Percentiles rank a stretch among this genome's conserved stretches.
These are phyloP conservation scores for Linnaemya vulpina DNA, from an alignment of 2,888 invertebrate species.

Conservation along the genomic window DNA sequence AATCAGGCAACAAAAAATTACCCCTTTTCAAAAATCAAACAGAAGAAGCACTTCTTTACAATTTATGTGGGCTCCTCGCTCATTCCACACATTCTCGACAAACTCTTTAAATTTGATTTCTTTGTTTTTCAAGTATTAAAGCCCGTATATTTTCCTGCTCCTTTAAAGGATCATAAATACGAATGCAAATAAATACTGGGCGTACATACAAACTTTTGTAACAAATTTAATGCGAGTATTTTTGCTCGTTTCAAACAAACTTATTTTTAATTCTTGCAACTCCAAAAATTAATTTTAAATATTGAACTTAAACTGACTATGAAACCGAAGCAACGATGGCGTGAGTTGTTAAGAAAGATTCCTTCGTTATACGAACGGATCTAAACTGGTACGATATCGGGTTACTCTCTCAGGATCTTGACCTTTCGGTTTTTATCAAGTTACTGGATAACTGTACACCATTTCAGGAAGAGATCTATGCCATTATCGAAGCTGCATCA, in stretches of 20 bases:
- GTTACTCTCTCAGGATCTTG: too few species aligned
- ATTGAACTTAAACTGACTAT: constrained; percentile 42
- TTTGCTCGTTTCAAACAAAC: neutral
- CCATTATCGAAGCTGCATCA: too few species aligned
- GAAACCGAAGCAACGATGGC: constrained; percentile 2
- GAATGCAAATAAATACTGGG: neutral
- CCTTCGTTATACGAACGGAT: too few species aligned
- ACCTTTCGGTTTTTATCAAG: too few species aligned
- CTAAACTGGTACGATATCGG: too few species aligned
- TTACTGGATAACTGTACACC: too few species aligned
- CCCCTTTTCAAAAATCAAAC: constrained; percentile 7
- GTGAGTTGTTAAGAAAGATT: too few species aligned
- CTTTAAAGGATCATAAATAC: neutral
- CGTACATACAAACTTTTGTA: neutral
- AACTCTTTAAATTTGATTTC: constrained; percentile 35
- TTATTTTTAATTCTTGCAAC: neutral
- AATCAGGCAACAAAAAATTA: constrained; percentile 47
- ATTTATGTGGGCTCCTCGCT: constrained; percentile 17
- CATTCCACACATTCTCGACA: neutral
- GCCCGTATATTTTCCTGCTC: neutral
- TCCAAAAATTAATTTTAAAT: constrained; percentile 45
- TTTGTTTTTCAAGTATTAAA: constrained; percentile 40
- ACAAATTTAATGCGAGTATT: constrained; percentile 1
- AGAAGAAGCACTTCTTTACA: constrained; percentile 15
- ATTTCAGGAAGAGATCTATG: too few species aligned